Percentiles rank a stretch among this genome's conserved stretches.
Conservation (phyloP, 1,140 invertebrate species). For the Eriosoma lanigerum region DNA sequence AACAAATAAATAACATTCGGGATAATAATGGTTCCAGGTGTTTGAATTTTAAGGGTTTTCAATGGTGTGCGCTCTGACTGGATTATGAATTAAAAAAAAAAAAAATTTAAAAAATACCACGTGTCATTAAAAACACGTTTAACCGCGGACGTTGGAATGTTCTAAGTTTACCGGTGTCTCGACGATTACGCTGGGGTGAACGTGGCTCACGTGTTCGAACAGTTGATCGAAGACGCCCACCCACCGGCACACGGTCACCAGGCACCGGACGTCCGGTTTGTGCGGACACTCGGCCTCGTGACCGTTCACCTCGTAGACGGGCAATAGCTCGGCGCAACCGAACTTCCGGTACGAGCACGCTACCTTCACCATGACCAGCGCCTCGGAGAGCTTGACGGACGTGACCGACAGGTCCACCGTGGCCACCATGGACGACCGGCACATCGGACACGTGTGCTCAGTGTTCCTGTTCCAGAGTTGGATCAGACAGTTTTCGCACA, state of each 20-base stretch:
- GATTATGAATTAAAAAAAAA: no score
- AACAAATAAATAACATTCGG: no score
- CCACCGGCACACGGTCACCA: neutral
- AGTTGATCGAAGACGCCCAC: neutral
- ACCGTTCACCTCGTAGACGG: no score
- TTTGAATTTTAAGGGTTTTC: no score
- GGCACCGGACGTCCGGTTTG: neutral
- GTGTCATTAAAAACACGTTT: no score
- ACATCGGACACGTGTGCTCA: neutral
- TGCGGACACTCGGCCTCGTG: neutral
- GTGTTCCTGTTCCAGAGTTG: neutral
- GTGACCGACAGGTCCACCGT: neutral
- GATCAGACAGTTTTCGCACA: neutral
- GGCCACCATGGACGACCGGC: neutral
- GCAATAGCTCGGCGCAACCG: neutral
- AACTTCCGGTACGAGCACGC: neutral
- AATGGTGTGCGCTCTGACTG: no score
- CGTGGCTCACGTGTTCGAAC: neutral
- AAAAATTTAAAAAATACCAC: no score
- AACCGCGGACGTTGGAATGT: no score
- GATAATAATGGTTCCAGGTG: no score
- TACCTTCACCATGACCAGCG: neutral
- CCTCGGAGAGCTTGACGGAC: neutral
- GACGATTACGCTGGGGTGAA: neutral
- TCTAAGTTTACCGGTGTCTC: no score